Percentiles rank a stretch among this genome's conserved stretches.
Conservation (phyloP, 2,797 vertebrate genomes). For the Brachyalestes nurse region DNA sequence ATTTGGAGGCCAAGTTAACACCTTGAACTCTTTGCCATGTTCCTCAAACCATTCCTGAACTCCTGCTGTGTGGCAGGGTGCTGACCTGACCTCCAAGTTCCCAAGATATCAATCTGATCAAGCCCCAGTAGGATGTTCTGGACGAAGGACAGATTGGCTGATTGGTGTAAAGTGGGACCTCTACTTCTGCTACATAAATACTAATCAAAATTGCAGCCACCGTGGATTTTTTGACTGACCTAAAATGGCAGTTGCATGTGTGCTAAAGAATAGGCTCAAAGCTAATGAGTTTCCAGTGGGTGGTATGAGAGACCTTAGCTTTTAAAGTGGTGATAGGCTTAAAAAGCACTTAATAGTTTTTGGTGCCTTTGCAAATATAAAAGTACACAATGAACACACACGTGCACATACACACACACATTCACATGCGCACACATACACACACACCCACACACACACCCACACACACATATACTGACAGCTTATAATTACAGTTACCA, state of each 20-base stretch:
- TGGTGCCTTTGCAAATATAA: slow-evolving; percentile 29
- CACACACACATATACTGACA: slow-evolving; percentile 11
- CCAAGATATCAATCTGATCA: too few relatives aligned
- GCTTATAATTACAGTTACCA: slow-evolving; percentile 32
- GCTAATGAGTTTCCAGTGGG: slow-evolving; percentile 29
- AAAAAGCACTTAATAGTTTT: slow-evolving; percentile 36
- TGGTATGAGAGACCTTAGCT: slow-evolving; percentile 11
- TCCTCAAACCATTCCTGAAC: too few relatives aligned
- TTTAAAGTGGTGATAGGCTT: slow-evolving; percentile 24
- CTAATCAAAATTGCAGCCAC: neutral
- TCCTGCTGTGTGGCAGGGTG: too few relatives aligned
- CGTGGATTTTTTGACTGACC: slow-evolving; percentile 1
- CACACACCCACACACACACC: neutral
- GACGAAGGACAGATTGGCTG: too few relatives aligned
- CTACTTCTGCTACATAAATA: neutral
- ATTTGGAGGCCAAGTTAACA: too few relatives aligned
- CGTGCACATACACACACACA: neutral
- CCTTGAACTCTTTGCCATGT: too few relatives aligned
- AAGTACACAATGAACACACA: slow-evolving; percentile 24
- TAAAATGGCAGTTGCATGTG: slow-evolving; percentile 14
- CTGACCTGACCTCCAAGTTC: too few relatives aligned
- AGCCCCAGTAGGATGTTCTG: too few relatives aligned
- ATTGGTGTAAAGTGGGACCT: too few relatives aligned
- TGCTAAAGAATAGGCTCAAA: slow-evolving; percentile 37
- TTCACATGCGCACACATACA: too few relatives aligned